Evolutionary conservation across 2,113 vertebrate genomes (phyloP), one percentile per base, ranked within the genome.

Genomic region (Symphodus melops): DNA sequence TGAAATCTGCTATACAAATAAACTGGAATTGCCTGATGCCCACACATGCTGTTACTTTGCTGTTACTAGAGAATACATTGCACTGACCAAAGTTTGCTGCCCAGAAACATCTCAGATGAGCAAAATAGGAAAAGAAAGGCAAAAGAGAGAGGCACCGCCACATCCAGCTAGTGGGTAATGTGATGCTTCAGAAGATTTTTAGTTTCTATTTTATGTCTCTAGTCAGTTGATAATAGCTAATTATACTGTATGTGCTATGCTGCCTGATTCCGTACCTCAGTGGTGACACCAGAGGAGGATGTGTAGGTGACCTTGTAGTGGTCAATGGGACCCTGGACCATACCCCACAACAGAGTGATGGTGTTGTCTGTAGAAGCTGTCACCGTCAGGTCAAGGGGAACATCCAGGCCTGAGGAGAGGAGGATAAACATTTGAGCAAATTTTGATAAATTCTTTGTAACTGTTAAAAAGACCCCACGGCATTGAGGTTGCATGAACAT

Each of bases 281-380:
- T 96, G 25, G 94, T 93, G 57, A 95, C 88, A 7, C 97, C 98
- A 0, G 94, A 95, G 51, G 96, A 95, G 0, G 98, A 97, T 2
- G 95, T 97, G 87, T 96, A 98, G 68, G 94, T 97, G 84, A 99
- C 81, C 10, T 94, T 94, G 86, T 99, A 99, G 89, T 98, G 96
- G 90, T 99, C 98, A 0, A 99, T 97, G 55, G 97, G 97, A 12
- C 97, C 98, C 0, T 66, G 94, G 76, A 96, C 96, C 82, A 93
- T 91, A 21, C 96, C 95, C 98, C 98, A 99, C 76, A 93, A 75
- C 76, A 99, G 91, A 0, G 96, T 96, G 90, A 99, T 97, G 86
- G 95, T 96, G 0, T 96, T 96, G 87, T 99, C 97, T 0, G 97
- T 98, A 20, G 98, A 98, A 17, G 95, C 96, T 0, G 93, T 97